phyloP scores from a whole-genome alignment of 2,113 vertebrate genomes.

The Ailurus styani region DNA sequence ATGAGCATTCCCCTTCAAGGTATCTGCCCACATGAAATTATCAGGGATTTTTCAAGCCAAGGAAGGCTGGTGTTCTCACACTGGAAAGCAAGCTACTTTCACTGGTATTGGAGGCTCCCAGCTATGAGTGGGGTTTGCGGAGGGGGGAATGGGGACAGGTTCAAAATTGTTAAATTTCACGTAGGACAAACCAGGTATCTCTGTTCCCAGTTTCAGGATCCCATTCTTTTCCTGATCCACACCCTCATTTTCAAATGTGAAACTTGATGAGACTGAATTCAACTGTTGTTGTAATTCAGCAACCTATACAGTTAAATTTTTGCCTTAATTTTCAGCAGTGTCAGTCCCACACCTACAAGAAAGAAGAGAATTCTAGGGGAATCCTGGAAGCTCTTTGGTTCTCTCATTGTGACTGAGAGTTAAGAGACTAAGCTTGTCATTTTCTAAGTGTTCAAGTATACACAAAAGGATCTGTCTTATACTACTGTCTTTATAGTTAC shows the following conservation, averaged over 20 bases:
- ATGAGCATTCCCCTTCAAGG: background rate
- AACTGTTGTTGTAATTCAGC: background rate
- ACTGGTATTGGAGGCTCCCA: background rate
- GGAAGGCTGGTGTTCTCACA: background rate
- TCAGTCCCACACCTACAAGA: background rate
- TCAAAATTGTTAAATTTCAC: background rate
- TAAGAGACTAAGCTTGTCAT: background rate
- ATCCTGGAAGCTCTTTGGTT: background rate
- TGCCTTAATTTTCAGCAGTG: background rate
- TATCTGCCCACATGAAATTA: background rate
- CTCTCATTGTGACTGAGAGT: background rate
- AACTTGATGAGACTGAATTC: background rate
- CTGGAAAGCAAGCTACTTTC: background rate
- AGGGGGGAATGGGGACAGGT: background rate
- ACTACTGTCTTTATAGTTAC: background rate
- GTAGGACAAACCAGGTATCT: background rate
- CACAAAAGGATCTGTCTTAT: background rate
- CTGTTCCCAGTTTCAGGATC: background rate
- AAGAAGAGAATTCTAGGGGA: background rate
- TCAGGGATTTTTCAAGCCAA: background rate
- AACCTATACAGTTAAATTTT: background rate
- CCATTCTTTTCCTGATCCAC: background rate
- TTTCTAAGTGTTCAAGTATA: background rate
- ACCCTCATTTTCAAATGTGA: background rate
- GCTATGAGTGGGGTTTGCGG: background rate